Conservation (phyloP, 35 echinoderm and acorn worm species). For the Strongylocentrotus purpuratus region DNA sequence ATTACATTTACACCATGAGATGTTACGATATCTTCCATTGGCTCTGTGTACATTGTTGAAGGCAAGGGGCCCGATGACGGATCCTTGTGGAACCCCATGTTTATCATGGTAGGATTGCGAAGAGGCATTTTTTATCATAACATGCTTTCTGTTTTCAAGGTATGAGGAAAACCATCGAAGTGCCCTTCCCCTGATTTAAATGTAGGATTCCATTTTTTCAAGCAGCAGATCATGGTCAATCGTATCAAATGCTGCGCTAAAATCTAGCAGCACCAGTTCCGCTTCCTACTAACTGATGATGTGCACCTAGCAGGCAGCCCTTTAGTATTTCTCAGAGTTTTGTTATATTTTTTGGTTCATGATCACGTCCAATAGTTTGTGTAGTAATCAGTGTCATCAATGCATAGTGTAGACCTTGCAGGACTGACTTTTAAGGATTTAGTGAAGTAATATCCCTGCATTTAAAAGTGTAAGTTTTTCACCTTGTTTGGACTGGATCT, state of each 20-base stretch:
- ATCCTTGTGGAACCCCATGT: conserved; percentile 76
- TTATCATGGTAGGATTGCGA: neutral
- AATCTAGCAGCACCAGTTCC: too few species aligned
- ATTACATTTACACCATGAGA: conserved; percentile 58
- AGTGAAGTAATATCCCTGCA: too few species aligned
- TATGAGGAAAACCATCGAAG: conserved; percentile 59
- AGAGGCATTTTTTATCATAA: conserved; percentile 54
- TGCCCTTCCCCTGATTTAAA: conserved; percentile 47
- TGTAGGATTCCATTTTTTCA: conserved; percentile 29
- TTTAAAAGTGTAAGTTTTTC: too few species aligned
- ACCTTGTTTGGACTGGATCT: too few species aligned
- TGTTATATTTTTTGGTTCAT: too few species aligned
- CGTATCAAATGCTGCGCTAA: conserved; percentile 65
- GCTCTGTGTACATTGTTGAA: conserved; percentile 69
- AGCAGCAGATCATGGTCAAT: conserved; percentile 57
- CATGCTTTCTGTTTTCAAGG: conserved; percentile 46
- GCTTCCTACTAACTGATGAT: too few species aligned
- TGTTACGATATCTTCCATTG: conserved; percentile 58
- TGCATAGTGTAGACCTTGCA: too few species aligned
- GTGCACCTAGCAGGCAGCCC: too few species aligned
- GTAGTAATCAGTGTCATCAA: too few species aligned
- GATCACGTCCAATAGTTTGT: too few species aligned
- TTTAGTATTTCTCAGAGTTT: too few species aligned
- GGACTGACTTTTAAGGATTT: too few species aligned
- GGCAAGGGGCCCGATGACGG: conserved; percentile 52